phyloP scores from a whole-genome alignment of 2,797 vertebrate genomes.

The Zenarchopterus dispar region DNA sequence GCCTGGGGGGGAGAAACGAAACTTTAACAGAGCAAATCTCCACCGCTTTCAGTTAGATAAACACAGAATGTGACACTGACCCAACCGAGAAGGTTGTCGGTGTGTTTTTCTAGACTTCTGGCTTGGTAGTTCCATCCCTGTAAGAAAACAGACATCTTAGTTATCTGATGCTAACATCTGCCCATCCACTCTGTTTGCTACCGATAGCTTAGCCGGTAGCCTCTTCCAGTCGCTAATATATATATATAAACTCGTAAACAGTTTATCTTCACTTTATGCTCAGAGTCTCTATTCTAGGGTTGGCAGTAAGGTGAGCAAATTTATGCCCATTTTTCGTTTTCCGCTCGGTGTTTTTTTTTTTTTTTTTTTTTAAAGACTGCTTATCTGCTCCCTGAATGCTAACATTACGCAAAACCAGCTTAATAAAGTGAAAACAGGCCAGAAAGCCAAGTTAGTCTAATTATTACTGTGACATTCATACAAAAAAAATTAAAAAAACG shows the following conservation, averaged over 20 bases:
- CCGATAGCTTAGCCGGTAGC: constrained; percentile 34
- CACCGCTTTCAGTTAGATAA: neutral
- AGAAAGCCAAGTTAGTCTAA: neutral
- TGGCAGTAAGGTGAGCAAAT: no score
- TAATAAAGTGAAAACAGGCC: neutral
- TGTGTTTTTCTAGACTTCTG: constrained; percentile 87
- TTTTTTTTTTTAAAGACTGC: neutral
- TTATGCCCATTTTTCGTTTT: neutral
- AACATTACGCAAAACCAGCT: constrained; percentile 38
- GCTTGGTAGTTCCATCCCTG: constrained; percentile 90
- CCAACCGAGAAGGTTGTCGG: constrained; percentile 89
- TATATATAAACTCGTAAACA: neutral
- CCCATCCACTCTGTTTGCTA: neutral
- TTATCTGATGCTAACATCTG: neutral
- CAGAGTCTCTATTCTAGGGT: neutral
- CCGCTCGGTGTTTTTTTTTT: neutral
- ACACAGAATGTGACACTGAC: constrained; percentile 74
- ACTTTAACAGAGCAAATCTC: neutral
- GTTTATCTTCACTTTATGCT: neutral
- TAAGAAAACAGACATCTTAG: neutral
- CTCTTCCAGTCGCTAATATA: neutral
- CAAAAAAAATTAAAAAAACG: neutral
- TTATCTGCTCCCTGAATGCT: constrained; percentile 3
- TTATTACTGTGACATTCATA: neutral
- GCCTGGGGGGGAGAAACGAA: constrained; percentile 76